Evolutionary conservation across 2,888 invertebrate species (phyloP), one percentile per base, ranked within the genome.

Genomic region (Meiosimyza decipiens): DNA sequence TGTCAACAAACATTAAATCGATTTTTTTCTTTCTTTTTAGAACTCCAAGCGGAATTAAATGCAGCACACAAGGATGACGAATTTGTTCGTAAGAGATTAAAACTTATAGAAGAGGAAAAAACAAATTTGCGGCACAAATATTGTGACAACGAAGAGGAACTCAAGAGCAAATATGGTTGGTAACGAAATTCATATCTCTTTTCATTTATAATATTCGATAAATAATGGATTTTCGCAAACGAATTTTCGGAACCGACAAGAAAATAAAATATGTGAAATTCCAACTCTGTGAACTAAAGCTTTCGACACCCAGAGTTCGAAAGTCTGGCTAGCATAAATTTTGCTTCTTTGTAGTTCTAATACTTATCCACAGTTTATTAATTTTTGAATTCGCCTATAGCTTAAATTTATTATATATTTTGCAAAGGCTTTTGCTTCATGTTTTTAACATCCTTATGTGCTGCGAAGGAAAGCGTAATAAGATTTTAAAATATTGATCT

Each of bases 31-130:
- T 5, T 40, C 7, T 40, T 40, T 40, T 40, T 49, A 87, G 87
- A 87, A 81, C 82, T 87, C 40, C 87, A 87, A 77, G 82, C 84
- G 1, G 87, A 87, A 79, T 78, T 87, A 33, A 79, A 78, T 72
- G 85, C 87, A 51, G 85, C 86, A 40, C 84, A 85, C 62, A 85
- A 82, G 73, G 87, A 87, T 76, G 86, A 87, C 77, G 85, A 87
- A 70, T 87, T 82, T 77, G 86, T 87, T 72, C 83, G 87, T 28
- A 83, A 83, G 71, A 85, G 83, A 76, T 80, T 87, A 6, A 86
- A 84, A 73, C 76, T 83, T 51, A 79, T 87, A n/a, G 87, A 87
- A 77, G 84, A 85, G 57, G 87, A 87, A 72, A 84, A 87, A 75
- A 79, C 83, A 4, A 78, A 75, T 71, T 75, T 86, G 71, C 83